Percentiles rank a stretch among this genome's conserved stretches.
phyloP scores from a whole-genome alignment of 2,797 vertebrate genomes.

The Liasis olivaceus region DNA sequence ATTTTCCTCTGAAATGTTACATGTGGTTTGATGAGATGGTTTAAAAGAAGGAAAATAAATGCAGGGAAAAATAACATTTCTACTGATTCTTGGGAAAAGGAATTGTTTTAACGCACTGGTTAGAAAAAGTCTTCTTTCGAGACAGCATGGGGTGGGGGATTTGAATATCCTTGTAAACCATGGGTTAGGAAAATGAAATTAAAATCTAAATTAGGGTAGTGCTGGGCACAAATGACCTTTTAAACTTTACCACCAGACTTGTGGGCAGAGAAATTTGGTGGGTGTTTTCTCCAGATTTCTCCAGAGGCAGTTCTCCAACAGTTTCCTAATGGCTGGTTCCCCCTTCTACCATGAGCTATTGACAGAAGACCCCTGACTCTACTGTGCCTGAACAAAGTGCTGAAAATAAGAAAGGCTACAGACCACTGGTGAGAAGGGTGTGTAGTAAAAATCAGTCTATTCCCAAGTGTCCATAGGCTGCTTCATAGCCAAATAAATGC shows the following conservation, averaged over 20 bases:
- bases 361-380: neutral
- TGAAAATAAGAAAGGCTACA: too few relatives aligned
- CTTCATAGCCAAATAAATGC: neutral
- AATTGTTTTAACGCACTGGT: too few relatives aligned
- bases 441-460: too few relatives aligned
- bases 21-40: neutral
- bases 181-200: neutral
- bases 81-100: neutral
- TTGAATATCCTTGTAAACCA: neutral
- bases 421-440: too few relatives aligned
- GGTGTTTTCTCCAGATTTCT: neutral
- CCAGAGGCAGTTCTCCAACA: neutral
- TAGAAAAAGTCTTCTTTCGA: neutral
- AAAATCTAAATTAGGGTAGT: neutral
- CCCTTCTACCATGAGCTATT: neutral
- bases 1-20: conserved; percentile 2
- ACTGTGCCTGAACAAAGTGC: too few relatives aligned
- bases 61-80: neutral
- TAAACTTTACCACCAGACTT: neutral
- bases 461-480: neutral
- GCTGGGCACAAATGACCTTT: neutral
- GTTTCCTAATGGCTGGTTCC: neutral
- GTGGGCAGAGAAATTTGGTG: neutral
- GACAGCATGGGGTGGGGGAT: neutral
- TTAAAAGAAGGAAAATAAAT: neutral